Evolutionary conservation across 2,888 invertebrate species (phyloP), one percentile per base, ranked within the genome.

Genomic region (Patella pellucida): DNA sequence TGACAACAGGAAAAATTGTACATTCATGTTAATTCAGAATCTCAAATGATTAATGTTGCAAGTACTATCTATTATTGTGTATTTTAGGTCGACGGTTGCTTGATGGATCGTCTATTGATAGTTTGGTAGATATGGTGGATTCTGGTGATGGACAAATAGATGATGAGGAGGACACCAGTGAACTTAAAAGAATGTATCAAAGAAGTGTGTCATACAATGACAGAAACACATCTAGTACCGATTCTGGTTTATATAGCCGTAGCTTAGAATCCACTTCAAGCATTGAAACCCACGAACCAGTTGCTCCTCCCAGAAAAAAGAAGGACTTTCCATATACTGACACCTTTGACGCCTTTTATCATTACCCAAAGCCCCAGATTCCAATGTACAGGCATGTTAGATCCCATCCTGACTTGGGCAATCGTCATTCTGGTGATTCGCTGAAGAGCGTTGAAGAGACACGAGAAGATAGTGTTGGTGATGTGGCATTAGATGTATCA

Each of bases 91-190:
- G 83, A n/a, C 75, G 85, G 75, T 84, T 88, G 15, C 83, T 89
- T 23, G 91, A 92, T 76, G 90, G 91, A 80, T 91, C 91, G 88
- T 95, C 95, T 0, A 91, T 96, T 81, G 96, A 96, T 91, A 96
- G 95, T 80, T 75, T 87, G 72, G 93, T 95, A 12, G 62, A 62
- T 62, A 19, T 62, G n/a, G 19, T 41, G 41, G 41, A 41, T 41
- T 41, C 41, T 41, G 41, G 41, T 41, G 41, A 41, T 41, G n/a
- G 52, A 68, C 16, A 70, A 68, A 69, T 62, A 23, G 67, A 69
- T n/a, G 41, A 41, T 52, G 52, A 69, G 41, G 16, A 41, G 41
- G 68, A 68, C 51, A 19, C 41, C 19, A 41, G 23, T 50, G 62
- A 76, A n/a, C 75, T 76, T 15, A 71, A 77, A 15, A 79, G 78